Conservation (phyloP, 2,888 invertebrate genomes). For the Reticulitermes lucifugus region DNA sequence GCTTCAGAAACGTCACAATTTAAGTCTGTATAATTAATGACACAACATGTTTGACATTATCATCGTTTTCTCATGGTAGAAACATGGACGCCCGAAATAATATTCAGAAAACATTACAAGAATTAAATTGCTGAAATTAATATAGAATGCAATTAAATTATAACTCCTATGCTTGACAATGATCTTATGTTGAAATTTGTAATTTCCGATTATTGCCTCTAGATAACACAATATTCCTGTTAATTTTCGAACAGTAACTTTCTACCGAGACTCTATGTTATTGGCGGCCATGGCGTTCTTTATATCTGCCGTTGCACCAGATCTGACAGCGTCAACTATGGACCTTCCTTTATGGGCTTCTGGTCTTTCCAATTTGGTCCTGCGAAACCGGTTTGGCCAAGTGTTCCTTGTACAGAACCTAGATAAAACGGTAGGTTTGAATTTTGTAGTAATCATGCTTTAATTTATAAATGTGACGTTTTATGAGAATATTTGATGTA, state of each 20-base stretch:
- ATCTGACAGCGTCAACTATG: background rate
- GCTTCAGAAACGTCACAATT: no score
- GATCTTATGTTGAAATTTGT: background rate
- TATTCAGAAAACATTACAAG: background rate
- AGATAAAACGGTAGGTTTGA: background rate
- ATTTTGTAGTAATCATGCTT: background rate
- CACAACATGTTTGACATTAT: no score
- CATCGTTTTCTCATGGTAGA: no score
- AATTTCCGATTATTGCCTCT: background rate
- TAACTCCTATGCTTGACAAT: background rate
- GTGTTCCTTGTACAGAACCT: background rate
- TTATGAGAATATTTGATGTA: no score
- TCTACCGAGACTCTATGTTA: background rate
- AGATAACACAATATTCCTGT: background rate
- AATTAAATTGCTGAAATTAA: background rate
- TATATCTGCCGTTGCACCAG: background rate
- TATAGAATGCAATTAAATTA: background rate
- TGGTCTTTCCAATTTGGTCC: background rate
- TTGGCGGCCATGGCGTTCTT: background rate
- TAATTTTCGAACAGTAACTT: constrained; percentile 1
- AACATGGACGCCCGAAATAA: no score
- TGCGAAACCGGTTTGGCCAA: background rate
- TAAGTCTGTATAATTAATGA: no score
- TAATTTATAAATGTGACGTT: no score
- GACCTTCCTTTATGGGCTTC: background rate